These are phyloP conservation scores for Masnerella sp. DNA, from an alignment of 2,888 invertebrate genomes.

Conservation along the genomic window DNA sequence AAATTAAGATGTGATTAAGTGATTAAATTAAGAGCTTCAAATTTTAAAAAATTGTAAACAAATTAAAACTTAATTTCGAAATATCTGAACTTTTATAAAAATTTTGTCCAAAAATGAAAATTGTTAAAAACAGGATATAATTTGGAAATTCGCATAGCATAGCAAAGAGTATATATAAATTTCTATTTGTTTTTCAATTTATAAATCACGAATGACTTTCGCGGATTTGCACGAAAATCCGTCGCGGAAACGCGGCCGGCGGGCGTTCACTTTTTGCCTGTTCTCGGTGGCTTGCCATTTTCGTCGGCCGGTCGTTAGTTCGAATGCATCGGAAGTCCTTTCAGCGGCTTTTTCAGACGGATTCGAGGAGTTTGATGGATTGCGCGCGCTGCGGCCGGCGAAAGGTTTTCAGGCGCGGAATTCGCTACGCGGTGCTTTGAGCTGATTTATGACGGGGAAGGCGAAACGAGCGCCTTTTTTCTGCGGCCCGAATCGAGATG, in stretches of 20 bases:
- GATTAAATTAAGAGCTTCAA: too few relatives aligned
- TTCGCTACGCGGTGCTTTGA: background rate
- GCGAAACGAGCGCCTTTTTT: background rate
- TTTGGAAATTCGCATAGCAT: too few relatives aligned
- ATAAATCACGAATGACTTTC: too few relatives aligned
- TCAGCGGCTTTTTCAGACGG: background rate
- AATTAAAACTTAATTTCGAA: too few relatives aligned
- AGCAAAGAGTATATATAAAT: too few relatives aligned
- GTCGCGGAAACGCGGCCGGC: conserved; percentile 47
- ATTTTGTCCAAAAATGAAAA: too few relatives aligned
- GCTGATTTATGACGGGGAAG: background rate
- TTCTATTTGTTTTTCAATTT: too few relatives aligned
- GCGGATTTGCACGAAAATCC: too few relatives aligned
- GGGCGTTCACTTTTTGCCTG: conserved; percentile 34
- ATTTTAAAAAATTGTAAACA: too few relatives aligned
- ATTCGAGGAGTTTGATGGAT: conserved; percentile 6
- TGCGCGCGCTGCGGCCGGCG: background rate
- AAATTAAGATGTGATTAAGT: too few relatives aligned
- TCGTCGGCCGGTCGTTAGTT: conserved; percentile 20
- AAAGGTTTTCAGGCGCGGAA: conserved; percentile 9
- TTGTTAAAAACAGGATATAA: too few relatives aligned
- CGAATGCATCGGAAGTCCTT: conserved; percentile 27
- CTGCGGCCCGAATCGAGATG: background rate
- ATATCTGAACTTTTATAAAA: too few relatives aligned
- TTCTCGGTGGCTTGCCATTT: conserved; percentile 31